Percentiles rank a stretch among this genome's conserved stretches.
phyloP scores from a whole-genome alignment of 2,797 vertebrate genomes.

The Hyperoplus immaculatus region DNA sequence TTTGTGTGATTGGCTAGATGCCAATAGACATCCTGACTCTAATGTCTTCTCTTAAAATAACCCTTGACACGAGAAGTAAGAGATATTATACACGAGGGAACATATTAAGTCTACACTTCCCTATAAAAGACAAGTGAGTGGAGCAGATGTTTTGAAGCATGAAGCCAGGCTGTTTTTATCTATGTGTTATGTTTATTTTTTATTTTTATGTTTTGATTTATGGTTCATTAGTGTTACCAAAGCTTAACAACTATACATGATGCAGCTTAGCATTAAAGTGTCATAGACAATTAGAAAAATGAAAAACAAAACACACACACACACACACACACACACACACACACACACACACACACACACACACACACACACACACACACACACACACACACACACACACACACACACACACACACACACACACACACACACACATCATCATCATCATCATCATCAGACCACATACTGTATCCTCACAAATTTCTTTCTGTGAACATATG shows the following conservation, averaged over 20 bases:
- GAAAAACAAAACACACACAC: neutral
- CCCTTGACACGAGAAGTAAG: constrained; percentile 13
- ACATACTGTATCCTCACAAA: constrained; percentile 19
- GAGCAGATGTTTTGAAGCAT: constrained; percentile 44
- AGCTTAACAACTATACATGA: neutral
- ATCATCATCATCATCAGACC: constrained; percentile 49
- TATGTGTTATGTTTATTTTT: constrained; percentile 10
- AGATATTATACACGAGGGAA: constrained; percentile 11
- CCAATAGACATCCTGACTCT: constrained; percentile 16
- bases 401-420: too few species aligned
- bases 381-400: too few species aligned
- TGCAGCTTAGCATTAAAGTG: neutral
- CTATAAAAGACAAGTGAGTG: constrained; percentile 25
- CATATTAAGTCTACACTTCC: constrained; percentile 15
- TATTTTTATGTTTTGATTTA: constrained; percentile 17
- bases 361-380: too few species aligned
- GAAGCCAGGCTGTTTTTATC: constrained; percentile 15
- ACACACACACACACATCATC: too few species aligned
- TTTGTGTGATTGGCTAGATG: constrained; percentile 46
- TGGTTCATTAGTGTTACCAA: constrained; percentile 15
- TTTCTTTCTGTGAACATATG: constrained; percentile 60
- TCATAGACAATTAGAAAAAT: neutral
- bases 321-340: too few species aligned
- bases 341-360: too few species aligned
- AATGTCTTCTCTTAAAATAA: constrained; percentile 31